Base-by-base conservation (phyloP, 2,797 vertebrate genomes). In the Eulemur coronatus region DNA sequence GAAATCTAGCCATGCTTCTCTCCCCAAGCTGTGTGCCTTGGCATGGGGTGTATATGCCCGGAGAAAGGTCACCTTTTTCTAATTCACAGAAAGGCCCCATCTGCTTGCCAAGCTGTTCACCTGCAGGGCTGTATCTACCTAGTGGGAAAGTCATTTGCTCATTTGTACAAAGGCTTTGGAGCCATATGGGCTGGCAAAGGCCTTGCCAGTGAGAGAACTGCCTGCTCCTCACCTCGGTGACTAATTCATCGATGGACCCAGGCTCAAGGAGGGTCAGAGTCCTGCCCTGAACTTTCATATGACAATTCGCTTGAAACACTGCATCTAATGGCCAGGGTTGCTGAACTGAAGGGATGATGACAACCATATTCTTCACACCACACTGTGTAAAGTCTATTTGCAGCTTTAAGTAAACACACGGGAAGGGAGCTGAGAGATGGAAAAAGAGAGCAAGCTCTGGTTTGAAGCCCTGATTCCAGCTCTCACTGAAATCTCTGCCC, bases 81-180 rank as follows among this genome's bases (percentile, higher is more conserved):
- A 59, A 96, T 93, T 97, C 78, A 97, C 92, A 96, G 76, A 97
- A 97, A 97, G 72, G 57, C 69, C 96, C 97, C 97, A 97, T 97
- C 97, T 98, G 97, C 85, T 97, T 98, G 95, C 97, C 97, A 98
- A 97, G 94, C 97, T 98, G 97, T 98, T 96, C 88, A 96, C 97
- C 97, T 97, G 95, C 96, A 97, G 91, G 95, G 94, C 93, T 88
- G 73, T 52, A 41, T 94, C 95, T 69, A 84, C 95, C 91, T 96
- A 96, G 96, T 80, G 85, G 26, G 94, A 85, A 92, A 95, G 88
- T 95, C 85, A 97, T 96, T 97, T 96, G 95, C 84, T 97, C 92
- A 76, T 97, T 97, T 98, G 94, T 96, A 70, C 85, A 85, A 90
- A 89, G 76, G 46, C 43, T 94, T 69, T 96, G 63, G 46, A 85